A percentile compares a stretch with the other conserved stretches of the same genome.
Conservation (phyloP, 2,113 vertebrate species). For the Scomber japonicus region DNA sequence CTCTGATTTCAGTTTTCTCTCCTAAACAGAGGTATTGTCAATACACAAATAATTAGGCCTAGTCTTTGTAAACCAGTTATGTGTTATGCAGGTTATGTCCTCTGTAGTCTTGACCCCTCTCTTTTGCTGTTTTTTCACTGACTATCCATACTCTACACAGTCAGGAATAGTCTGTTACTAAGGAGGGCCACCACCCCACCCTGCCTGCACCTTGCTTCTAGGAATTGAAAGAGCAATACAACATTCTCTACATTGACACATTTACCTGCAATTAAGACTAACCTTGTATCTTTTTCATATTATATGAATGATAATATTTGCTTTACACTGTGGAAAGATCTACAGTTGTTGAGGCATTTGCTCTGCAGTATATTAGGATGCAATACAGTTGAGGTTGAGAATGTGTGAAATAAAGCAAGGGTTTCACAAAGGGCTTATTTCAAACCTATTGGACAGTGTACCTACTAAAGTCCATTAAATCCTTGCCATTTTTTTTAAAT, state of each 20-base stretch:
- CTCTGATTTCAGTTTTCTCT: background rate
- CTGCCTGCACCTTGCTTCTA: conserved; percentile 30
- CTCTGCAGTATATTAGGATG: conserved; percentile 24
- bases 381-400: background rate
- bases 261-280: conserved; percentile 35
- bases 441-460: background rate
- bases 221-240: conserved; percentile 37
- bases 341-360: conserved; percentile 9
- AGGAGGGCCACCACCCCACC: background rate
- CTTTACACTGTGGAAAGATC: conserved; percentile 13
- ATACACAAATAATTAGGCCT: background rate
- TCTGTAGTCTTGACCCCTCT: background rate
- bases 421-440: conserved; percentile 6
- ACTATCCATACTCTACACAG: background rate
- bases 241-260: conserved; percentile 11
- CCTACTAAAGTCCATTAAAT: background rate
- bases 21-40: background rate
- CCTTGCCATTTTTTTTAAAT: background rate
- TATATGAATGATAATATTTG: conserved; percentile 40
- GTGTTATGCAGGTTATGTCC: background rate
- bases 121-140: background rate
- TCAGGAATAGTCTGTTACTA: background rate
- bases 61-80: background rate
- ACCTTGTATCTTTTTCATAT: conserved; percentile 45
- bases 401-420: conserved; percentile 12